Conservation (phyloP, 2,797 vertebrate genomes). For the Mus caroli region DNA sequence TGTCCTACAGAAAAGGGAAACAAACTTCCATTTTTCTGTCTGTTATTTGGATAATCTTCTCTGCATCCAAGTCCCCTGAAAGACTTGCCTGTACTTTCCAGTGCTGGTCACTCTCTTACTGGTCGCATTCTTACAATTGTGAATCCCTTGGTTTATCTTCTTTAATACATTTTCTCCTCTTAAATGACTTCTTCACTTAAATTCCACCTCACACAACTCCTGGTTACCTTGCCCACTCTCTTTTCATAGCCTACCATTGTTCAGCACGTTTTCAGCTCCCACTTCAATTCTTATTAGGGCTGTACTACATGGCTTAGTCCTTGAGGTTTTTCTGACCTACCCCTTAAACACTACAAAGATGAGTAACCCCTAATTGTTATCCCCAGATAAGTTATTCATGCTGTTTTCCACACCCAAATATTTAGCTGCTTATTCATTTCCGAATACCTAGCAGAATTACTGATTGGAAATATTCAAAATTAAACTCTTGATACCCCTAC, state of each 20-base stretch:
- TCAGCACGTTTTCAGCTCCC: background rate
- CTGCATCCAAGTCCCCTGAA: background rate
- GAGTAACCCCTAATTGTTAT: background rate
- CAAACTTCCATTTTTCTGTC: background rate
- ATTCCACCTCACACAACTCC: background rate
- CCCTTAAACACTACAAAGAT: background rate
- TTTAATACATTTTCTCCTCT: background rate
- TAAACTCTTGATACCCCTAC: background rate
- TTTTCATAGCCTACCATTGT: background rate
- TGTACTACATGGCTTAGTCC: background rate
- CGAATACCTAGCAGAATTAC: background rate
- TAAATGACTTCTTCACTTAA: background rate
- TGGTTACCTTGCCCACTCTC: background rate
- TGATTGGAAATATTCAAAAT: background rate
- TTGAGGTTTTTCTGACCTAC: background rate
- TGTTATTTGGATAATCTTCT: background rate
- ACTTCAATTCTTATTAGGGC: background rate
- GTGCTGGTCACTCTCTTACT: background rate
- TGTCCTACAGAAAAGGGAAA: background rate
- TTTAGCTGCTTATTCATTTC: background rate
- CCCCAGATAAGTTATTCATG: background rate
- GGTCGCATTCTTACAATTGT: background rate
- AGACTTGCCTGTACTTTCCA: background rate
- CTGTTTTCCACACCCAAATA: slow-evolving; percentile 12
- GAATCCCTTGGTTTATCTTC: background rate